A percentile compares a stretch with the other conserved stretches of the same genome.
Evolutionary conservation across 2,888 invertebrate genomes (phyloP).

Genomic region (Brachyptera putata): DNA sequence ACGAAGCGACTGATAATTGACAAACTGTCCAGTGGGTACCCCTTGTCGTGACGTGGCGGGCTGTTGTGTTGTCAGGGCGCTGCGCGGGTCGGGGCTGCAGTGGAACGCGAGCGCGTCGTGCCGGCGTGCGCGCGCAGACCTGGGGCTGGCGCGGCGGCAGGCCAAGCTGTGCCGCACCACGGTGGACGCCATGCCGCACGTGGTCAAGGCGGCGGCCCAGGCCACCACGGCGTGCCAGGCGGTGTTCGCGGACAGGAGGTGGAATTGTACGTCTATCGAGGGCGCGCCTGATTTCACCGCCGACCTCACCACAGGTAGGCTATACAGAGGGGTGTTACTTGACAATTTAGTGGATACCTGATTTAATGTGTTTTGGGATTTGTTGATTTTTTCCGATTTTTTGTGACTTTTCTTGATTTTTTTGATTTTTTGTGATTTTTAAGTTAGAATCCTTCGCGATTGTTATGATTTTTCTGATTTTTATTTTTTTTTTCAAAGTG

Average conservation of each 20-base stretch:
- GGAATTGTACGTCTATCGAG: slow-evolving; percentile 78
- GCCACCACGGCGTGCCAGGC: slow-evolving; percentile 66
- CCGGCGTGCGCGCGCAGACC: slow-evolving; percentile 36
- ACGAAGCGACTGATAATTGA: no score
- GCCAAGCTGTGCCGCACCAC: slow-evolving; percentile 40
- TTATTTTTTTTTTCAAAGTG: no score
- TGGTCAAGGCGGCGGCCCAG: slow-evolving; percentile 67
- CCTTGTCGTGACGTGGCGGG: no score
- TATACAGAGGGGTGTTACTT: not conserved
- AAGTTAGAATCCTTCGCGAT: no score
- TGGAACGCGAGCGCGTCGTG: slow-evolving; percentile 35
- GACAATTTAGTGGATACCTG: no score
- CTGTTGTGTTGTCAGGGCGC: slow-evolving; percentile 27
- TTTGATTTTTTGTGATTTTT: no score
- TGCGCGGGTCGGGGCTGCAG: slow-evolving; percentile 18
- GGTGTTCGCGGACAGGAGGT: slow-evolving; percentile 66
- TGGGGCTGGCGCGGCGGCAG: slow-evolving; percentile 36
- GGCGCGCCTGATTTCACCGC: slow-evolving; percentile 68
- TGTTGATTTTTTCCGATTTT: no score
- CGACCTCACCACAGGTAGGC: slow-evolving; percentile 69
- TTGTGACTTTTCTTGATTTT: no score
- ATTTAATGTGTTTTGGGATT: no score
- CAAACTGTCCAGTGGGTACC: no score
- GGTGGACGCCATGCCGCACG: slow-evolving; percentile 59
- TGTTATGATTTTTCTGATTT: no score